Base-by-base conservation (phyloP, 2,888 invertebrate genomes). In the Spodoptera exigua region DNA sequence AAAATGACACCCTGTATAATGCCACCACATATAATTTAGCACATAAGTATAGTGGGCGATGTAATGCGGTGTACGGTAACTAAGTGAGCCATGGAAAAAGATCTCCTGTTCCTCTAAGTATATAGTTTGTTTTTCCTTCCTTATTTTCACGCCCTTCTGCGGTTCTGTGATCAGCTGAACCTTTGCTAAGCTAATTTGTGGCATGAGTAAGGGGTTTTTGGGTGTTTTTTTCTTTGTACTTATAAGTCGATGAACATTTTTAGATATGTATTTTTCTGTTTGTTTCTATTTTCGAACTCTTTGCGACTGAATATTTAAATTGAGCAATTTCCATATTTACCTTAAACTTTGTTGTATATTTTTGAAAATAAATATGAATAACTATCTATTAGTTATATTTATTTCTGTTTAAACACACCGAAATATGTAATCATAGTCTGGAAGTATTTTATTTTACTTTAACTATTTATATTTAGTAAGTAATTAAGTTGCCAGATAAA, bases 51-150 rank as follows among this genome's bases (percentile, higher is more conserved):
- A 17, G n/a, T 40, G 12, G 14, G 43, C 39, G 43, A 32, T 47
- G 51, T 77, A 61, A 77, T 70, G 54, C 67, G 61, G 71, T 77
- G 61, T 77, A 60, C 47, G 48, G 16, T 60, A 65, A 69, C 54
- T 63, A 67, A 65, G 70, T 64, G 70, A 35, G 58, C 51, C 70
- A 44, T 54, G 73, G 61, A 54, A 46, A 18, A 62, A 53, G 16
- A 41, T 52, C 43, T 46, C 52, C 63, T 64, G 76, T 76, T 74
- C 74, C 53, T 54, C 61, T 76, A 76, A 73, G 56, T 64, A 69
- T 44, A 61, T 27, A 39, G 46, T 46, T 62, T 55, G 45, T 21
- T 48, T 59, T 59, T 73, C 56, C 54, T 57, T 51, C 55, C 58
- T 61, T 51, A 63, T 56, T 57, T 56, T 54, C 53, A 58, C 57